Evolutionary conservation across 2,113 vertebrate species (phyloP).

Genomic region (Candoia aspera): DNA sequence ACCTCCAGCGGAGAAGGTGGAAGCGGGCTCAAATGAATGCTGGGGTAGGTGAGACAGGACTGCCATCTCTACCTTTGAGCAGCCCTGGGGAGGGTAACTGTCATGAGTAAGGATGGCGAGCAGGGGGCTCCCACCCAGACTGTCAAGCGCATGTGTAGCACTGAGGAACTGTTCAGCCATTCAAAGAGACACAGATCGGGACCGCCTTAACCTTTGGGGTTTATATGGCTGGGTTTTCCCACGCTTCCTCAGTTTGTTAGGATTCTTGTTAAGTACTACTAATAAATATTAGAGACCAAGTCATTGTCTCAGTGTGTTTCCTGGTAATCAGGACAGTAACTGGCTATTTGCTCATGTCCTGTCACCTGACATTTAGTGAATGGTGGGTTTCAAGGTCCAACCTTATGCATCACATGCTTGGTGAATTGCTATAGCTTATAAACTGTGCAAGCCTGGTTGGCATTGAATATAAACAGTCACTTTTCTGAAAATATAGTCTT

Average conservation of each 20-base stretch:
- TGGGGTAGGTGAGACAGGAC: background rate
- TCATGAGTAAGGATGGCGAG: no score
- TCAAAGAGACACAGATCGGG: no score
- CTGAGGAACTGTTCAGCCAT: no score
- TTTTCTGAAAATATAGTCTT: background rate
- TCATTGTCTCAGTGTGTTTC: no score
- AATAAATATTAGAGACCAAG: no score
- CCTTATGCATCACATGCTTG: background rate
- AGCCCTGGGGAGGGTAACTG: background rate
- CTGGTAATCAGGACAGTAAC: no score
- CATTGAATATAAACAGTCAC: background rate
- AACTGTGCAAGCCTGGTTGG: background rate
- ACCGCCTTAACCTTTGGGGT: no score
- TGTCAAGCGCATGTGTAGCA: no score
- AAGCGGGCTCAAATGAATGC: background rate
- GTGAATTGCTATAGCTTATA: background rate
- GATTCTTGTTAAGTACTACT: no score
- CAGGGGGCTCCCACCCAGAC: no score
- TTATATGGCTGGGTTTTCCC: no score
- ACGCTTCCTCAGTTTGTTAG: no score
- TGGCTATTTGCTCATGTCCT: background rate
- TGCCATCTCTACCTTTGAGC: background rate
- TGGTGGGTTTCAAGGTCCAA: background rate
- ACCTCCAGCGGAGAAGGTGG: background rate
- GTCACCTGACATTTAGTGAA: background rate